Conservation (phyloP, 2,888 invertebrate species). For the Callosobruchus maculatus region DNA sequence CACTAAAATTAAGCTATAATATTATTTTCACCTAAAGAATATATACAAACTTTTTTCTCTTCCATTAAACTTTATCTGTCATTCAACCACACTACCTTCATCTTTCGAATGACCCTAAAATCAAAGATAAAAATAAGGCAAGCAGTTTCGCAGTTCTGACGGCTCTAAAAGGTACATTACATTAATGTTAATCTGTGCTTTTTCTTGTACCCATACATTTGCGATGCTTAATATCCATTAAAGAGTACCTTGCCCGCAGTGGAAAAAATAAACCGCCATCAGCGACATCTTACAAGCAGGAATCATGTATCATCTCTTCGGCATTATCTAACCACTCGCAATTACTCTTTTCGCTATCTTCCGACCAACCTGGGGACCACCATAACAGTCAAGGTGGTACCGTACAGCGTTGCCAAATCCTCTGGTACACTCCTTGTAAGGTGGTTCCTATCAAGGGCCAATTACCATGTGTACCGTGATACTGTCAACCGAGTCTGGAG, state of each 20-base stretch:
- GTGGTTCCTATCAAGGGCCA: no score
- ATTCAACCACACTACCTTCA: no score
- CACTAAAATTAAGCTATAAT: no score
- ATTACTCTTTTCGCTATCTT: neutral
- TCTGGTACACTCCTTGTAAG: no score
- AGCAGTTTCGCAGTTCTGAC: no score
- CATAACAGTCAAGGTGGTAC: neutral
- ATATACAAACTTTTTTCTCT: no score
- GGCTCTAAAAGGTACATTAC: neutral
- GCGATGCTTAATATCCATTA: neutral
- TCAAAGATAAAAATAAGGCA: no score
- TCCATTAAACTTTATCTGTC: no score
- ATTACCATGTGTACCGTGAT: no score
- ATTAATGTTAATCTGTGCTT: neutral
- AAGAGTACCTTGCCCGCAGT: neutral
- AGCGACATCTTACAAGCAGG: neutral
- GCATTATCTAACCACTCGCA: neutral
- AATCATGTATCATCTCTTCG: neutral
- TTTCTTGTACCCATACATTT: neutral
- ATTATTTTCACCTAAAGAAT: no score
- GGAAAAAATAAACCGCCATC: neutral
- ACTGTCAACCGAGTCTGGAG: no score
- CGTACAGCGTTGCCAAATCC: neutral
- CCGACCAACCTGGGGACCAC: neutral
- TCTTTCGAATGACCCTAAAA: no score